A percentile compares a stretch with the other conserved stretches of the same genome.
phyloP scores from a whole-genome alignment of 2,113 vertebrate genomes.

The Pagrus major region DNA sequence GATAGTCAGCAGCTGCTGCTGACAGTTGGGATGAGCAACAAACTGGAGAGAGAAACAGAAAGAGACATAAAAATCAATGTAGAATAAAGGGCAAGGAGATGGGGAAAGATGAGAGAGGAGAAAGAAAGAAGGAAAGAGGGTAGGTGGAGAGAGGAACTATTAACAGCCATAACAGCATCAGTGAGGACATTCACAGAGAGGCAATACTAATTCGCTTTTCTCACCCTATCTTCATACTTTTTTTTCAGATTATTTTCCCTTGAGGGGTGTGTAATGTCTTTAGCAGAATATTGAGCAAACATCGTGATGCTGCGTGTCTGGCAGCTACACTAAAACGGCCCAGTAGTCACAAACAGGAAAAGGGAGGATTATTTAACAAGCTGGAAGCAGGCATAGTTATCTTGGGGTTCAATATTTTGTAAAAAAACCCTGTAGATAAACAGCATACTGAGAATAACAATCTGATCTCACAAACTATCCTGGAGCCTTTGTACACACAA shows the following conservation, averaged over 20 bases:
- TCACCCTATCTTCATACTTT: neutral
- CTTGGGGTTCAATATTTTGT: neutral
- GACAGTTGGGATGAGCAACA: constrained; percentile 98
- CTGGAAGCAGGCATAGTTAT: neutral
- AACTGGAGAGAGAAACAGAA: constrained; percentile 83
- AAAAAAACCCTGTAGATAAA: neutral
- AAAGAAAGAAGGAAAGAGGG: neutral
- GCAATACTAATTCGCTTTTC: constrained; percentile 3
- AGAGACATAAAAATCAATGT: neutral
- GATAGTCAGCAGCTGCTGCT: constrained; percentile 97
- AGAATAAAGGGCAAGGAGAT: neutral
- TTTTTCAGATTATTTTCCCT: neutral
- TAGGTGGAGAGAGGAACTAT: neutral
- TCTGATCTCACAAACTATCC: neutral
- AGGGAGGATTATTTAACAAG: neutral
- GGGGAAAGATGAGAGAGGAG: neutral
- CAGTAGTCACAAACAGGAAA: neutral
- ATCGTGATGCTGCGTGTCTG: neutral
- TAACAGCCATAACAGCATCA: neutral
- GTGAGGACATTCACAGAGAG: neutral
- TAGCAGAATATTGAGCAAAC: constrained; percentile 9
- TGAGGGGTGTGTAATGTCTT: neutral
- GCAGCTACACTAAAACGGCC: neutral
- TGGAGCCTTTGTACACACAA: neutral
- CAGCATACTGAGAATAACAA: neutral